Conservation (phyloP, 2,113 vertebrate species). For the Micromys minutus region DNA sequence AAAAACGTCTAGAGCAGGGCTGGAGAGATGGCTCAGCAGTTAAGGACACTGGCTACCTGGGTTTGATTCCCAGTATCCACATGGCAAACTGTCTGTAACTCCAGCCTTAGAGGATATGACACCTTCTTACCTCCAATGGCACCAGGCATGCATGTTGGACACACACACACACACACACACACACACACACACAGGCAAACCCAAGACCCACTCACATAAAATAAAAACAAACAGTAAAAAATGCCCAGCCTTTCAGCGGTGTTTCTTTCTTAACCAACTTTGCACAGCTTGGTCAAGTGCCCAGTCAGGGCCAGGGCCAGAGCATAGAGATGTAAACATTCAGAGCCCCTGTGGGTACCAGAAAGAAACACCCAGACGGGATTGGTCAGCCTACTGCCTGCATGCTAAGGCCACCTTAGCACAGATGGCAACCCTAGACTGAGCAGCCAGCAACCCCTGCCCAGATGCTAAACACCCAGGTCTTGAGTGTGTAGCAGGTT, state of each 20-base stretch:
- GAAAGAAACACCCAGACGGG: neutral
- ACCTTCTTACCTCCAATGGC: neutral
- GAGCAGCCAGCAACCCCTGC: neutral
- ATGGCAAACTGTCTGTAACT: neutral
- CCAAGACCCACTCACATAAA: neutral
- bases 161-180: neutral
- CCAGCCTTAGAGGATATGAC: neutral
- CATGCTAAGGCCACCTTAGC: neutral
- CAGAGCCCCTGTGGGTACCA: neutral
- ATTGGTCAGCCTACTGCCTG: neutral
- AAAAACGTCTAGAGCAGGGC: neutral
- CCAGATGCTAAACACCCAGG: neutral
- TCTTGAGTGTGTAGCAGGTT: neutral
- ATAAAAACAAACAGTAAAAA: neutral
- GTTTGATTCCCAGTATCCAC: neutral
- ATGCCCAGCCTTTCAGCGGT: neutral
- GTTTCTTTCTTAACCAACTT: neutral
- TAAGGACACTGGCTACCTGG: neutral
- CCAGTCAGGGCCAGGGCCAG: too few species aligned
- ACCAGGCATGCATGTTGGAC: neutral
- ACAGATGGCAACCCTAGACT: neutral
- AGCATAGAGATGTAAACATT: fast-evolving
- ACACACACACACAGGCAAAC: neutral
- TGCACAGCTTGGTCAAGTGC: neutral
- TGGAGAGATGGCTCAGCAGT: neutral